Evolutionary conservation across 2,797 vertebrate species (phyloP).

Genomic region (Lagodon rhomboides): DNA sequence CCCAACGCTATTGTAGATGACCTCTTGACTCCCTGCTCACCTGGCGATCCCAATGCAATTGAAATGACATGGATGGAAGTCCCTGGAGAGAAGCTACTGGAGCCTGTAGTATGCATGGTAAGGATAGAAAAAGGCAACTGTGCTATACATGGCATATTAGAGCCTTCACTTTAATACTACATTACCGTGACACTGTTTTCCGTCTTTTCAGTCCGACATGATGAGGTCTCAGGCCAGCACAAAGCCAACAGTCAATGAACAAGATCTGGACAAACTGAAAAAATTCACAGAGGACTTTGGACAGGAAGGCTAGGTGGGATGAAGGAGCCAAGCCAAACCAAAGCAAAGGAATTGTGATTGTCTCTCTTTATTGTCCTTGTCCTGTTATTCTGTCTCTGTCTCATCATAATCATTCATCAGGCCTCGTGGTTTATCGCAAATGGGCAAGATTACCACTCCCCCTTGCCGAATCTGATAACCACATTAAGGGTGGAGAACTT

Average conservation of each 20-base stretch:
- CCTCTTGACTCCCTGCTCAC: slow-evolving; percentile 95
- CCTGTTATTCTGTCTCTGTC: slow-evolving; percentile 55
- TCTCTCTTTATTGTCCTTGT: slow-evolving; percentile 64
- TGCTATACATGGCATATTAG: neutral
- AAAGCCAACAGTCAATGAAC: slow-evolving; percentile 98
- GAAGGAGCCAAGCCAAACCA: slow-evolving; percentile 66
- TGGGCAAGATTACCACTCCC: slow-evolving; percentile 33
- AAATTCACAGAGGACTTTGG: slow-evolving; percentile 99
- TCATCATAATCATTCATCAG: slow-evolving; percentile 56
- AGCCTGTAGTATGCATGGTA: slow-evolving; percentile 94
- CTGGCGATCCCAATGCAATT: slow-evolving; percentile 90
- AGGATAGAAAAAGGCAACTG: slow-evolving; percentile 58
- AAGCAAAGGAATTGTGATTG: slow-evolving; percentile 79
- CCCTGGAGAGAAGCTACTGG: slow-evolving; percentile 94
- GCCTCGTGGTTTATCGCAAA: slow-evolving; percentile 41
- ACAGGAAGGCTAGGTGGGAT: slow-evolving; percentile 93
- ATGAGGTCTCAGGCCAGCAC: slow-evolving; percentile 89
- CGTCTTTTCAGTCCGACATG: slow-evolving; percentile 91
- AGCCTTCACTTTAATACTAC: neutral
- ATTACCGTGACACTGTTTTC: neutral
- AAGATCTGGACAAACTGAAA: slow-evolving; percentile 95
- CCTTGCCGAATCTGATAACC: slow-evolving; percentile 55
- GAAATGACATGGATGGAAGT: slow-evolving; percentile 99
- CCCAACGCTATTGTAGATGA: slow-evolving; percentile 88
- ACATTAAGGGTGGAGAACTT: slow-evolving; percentile 53